Percentiles rank a stretch among this genome's conserved stretches.
Evolutionary conservation across 2,797 vertebrate genomes (phyloP).

Genomic region (Manis crassicaudata): DNA sequence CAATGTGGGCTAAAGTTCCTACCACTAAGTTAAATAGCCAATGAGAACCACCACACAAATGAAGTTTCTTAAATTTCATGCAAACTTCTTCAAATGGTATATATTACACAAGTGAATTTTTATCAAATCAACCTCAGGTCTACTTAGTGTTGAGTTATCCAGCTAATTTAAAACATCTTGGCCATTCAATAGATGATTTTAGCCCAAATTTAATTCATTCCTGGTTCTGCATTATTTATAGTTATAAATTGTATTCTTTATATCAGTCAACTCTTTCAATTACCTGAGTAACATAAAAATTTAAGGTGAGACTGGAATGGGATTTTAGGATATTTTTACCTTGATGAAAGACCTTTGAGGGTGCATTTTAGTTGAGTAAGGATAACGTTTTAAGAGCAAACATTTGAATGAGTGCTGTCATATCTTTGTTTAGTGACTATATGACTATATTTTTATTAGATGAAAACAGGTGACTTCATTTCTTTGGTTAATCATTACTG

Average conservation of each 20-base stretch:
- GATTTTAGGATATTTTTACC: not conserved
- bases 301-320: not conserved
- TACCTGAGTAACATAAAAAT: not conserved
- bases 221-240: conserved; percentile 38
- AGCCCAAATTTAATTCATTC: conserved; percentile 57
- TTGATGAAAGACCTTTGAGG: not conserved
- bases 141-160: conserved; percentile 31
- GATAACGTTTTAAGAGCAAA: not conserved
- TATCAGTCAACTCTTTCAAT: conserved; percentile 37
- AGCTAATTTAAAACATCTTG: conserved; percentile 58
- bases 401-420: not conserved
- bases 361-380: not conserved
- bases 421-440: not conserved
- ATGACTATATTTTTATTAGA: not conserved
- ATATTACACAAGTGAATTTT: conserved; percentile 21
- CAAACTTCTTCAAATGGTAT: conserved; percentile 43
- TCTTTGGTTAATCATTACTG: not conserved
- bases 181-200: not conserved
- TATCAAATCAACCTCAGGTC: conserved; percentile 27
- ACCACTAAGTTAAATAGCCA: conserved; percentile 3
- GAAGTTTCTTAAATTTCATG: conserved; percentile 29
- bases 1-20: not conserved
- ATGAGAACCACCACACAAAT: conserved; percentile 26
- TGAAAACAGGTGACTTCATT: not conserved
- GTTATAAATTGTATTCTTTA: conserved; percentile 34